A percentile compares a stretch with the other conserved stretches of the same genome.
phyloP scores from a whole-genome alignment of 1,140 invertebrate species.

The Pemphigus obesinymphae region DNA sequence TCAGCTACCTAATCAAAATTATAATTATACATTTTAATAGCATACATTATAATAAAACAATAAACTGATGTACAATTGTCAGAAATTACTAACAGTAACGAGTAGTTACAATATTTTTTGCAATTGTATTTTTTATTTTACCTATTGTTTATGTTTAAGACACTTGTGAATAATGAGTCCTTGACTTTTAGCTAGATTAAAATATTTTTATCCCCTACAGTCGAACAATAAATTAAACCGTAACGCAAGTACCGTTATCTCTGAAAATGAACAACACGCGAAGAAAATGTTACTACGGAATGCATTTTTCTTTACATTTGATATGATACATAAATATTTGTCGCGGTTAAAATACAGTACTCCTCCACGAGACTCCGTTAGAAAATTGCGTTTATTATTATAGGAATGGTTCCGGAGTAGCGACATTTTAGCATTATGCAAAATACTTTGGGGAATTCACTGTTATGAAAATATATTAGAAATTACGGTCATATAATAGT shows the following conservation, averaged over 20 bases:
- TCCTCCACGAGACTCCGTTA: background rate
- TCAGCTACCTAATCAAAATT: background rate
- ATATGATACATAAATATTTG: constrained; percentile 5
- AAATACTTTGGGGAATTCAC: background rate
- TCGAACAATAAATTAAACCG: background rate
- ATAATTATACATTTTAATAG: background rate
- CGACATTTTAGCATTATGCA: background rate
- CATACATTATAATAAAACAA: background rate
- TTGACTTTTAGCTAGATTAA: constrained; percentile 4
- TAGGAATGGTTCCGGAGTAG: background rate
- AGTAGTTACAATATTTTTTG: background rate
- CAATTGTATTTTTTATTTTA: background rate
- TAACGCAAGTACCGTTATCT: background rate
- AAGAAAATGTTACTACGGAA: background rate
- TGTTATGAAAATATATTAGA: background rate
- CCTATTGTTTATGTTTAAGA: background rate
- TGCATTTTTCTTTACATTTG: constrained; percentile 9
- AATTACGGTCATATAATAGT: background rate
- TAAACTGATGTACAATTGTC: background rate
- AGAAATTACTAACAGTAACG: background rate
- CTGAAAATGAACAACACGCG: background rate
- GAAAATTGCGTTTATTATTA: constrained; percentile 9
- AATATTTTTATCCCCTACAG: background rate
- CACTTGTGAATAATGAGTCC: constrained; percentile 1
- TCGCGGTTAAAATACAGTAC: background rate